phyloP scores from a whole-genome alignment of 2,113 vertebrate genomes.

The Macroglossus sobrinus region DNA sequence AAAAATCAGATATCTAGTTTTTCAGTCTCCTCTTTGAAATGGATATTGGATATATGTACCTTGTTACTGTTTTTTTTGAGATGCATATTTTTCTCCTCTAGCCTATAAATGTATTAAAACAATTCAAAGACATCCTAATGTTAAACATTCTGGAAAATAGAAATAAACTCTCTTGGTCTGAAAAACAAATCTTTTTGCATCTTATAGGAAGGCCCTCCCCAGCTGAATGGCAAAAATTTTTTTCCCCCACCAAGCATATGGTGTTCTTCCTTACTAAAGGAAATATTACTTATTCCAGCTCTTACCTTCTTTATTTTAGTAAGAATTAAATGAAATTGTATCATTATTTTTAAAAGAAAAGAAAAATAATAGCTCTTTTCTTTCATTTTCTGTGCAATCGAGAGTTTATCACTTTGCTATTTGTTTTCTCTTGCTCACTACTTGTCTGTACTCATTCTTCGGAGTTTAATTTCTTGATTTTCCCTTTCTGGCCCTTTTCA shows the following conservation, averaged over 20 bases:
- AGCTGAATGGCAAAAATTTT: neutral
- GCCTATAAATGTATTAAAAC: neutral
- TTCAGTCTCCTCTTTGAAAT: neutral
- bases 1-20: neutral
- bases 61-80: neutral
- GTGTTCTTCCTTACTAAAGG: neutral
- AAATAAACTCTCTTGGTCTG: neutral
- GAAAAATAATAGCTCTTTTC: neutral
- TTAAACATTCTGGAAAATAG: neutral
- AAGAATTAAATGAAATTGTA: neutral
- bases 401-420: neutral
- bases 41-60: neutral
- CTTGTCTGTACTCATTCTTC: neutral
- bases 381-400: neutral
- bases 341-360: neutral
- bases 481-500: neutral
- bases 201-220: neutral
- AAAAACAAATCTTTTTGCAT: neutral
- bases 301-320: neutral
- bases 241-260: neutral
- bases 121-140: neutral
- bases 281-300: neutral
- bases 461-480: neutral
- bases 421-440: rapidly evolving
- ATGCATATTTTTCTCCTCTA: neutral